Evolutionary conservation across 1,140 invertebrate species (phyloP).

Genomic region (Nixonia krombeini): DNA sequence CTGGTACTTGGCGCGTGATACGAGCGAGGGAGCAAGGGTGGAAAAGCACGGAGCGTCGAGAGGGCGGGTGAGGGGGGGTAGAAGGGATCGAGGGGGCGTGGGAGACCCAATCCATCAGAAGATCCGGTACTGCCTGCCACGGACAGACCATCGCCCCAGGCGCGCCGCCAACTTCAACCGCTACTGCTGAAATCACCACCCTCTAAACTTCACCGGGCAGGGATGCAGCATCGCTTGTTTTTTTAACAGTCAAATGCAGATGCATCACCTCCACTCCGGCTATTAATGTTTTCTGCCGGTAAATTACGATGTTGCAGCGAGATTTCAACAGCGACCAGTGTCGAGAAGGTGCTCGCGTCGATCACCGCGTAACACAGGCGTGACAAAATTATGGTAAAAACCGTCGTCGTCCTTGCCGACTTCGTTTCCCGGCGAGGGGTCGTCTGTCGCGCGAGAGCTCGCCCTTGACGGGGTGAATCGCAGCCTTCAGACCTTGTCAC

Average conservation of each 20-base stretch:
- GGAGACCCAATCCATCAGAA: slow-evolving; percentile 64
- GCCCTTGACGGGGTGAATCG: too few species aligned
- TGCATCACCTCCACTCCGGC: slow-evolving; percentile 37
- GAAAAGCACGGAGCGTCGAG: slow-evolving; percentile 28
- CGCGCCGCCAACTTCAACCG: slow-evolving; percentile 51
- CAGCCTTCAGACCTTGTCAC: too few species aligned
- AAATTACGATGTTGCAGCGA: slow-evolving; percentile 27
- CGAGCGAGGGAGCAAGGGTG: slow-evolving; percentile 15
- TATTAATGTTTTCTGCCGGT: slow-evolving; percentile 38
- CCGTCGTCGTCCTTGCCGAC: too few species aligned
- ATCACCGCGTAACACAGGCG: too few species aligned
- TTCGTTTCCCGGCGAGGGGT: too few species aligned
- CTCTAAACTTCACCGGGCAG: slow-evolving; percentile 37
- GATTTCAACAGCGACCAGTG: too few species aligned
- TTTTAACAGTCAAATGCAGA: slow-evolving; percentile 59
- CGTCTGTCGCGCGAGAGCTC: too few species aligned
- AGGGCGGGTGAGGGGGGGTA: slow-evolving; percentile 24
- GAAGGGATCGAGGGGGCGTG: slow-evolving; percentile 51
- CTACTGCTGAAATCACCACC: slow-evolving; percentile 33
- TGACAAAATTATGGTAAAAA: too few species aligned
- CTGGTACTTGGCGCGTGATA: slow-evolving; percentile 31
- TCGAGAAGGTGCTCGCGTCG: too few species aligned
- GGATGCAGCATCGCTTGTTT: slow-evolving; percentile 41
- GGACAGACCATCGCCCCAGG: slow-evolving; percentile 53
- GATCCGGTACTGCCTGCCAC: slow-evolving; percentile 61